Evolutionary conservation across 2,113 vertebrate species (phyloP).

Genomic region (Myotis brandtii): DNA sequence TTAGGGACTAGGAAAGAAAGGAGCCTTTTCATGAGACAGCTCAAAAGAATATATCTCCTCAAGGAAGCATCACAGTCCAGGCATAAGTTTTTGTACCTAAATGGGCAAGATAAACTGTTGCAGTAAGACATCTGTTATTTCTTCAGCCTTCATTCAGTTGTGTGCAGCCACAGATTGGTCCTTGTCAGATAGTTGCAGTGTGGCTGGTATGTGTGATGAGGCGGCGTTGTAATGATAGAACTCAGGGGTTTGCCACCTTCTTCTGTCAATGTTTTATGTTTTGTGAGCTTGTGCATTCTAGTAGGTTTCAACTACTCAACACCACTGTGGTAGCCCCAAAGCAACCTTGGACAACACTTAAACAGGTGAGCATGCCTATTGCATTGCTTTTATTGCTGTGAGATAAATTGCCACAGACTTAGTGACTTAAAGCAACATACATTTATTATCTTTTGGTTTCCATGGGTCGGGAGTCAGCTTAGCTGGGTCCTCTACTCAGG

Average conservation of each 20-base stretch:
- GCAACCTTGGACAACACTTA: neutral
- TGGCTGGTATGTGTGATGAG: neutral
- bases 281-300: neutral
- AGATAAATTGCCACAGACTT: neutral
- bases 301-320: neutral
- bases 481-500: neutral
- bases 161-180: neutral
- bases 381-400: neutral
- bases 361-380: neutral
- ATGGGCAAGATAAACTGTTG: neutral
- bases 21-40: neutral
- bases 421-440: neutral
- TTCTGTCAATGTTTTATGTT: neutral
- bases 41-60: neutral
- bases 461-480: neutral
- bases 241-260: neutral
- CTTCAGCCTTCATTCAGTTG: neutral
- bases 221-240: neutral
- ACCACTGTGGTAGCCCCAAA: neutral
- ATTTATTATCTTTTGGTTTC: neutral
- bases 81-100: neutral
- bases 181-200: neutral
- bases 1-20: conserved; percentile 3
- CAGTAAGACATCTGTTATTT: neutral
- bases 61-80: neutral